phyloP scores from a whole-genome alignment of 2,113 vertebrate species.

The Herpetotheres cachinnans region DNA sequence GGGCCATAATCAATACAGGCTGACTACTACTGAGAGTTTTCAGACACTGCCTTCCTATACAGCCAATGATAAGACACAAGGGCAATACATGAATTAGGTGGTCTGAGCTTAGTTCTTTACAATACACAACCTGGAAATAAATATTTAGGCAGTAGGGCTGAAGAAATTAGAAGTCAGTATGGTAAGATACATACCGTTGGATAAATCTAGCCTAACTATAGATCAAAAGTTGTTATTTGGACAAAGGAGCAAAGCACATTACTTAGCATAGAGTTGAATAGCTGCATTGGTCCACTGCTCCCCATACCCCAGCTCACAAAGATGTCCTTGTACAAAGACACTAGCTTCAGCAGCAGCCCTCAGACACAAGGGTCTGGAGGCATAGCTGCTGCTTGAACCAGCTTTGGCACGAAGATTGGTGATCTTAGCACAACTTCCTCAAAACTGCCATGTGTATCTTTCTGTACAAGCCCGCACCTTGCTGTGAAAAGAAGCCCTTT shows the following conservation, averaged over 20 bases:
- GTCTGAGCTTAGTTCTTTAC: neutral
- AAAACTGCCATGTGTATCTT: neutral
- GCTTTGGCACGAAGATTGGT: neutral
- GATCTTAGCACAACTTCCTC: neutral
- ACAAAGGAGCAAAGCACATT: neutral
- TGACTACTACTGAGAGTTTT: neutral
- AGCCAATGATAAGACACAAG: neutral
- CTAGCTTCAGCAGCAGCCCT: neutral
- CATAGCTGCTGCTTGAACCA: neutral
- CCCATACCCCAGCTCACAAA: neutral
- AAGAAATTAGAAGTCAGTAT: neutral
- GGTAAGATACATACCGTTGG: neutral
- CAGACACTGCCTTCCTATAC: neutral
- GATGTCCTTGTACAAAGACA: neutral
- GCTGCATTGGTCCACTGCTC: neutral
- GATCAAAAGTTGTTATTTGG: neutral
- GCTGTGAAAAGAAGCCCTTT: neutral
- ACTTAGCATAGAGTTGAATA: neutral
- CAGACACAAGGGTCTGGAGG: neutral
- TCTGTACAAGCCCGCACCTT: neutral
- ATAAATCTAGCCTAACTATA: neutral
- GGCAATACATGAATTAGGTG: neutral
- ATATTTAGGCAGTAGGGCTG: neutral
- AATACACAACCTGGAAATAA: neutral
- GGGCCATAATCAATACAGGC: neutral